Evolutionary conservation across 2,888 invertebrate genomes (phyloP).

Genomic region (Parasteatoda lunata): DNA sequence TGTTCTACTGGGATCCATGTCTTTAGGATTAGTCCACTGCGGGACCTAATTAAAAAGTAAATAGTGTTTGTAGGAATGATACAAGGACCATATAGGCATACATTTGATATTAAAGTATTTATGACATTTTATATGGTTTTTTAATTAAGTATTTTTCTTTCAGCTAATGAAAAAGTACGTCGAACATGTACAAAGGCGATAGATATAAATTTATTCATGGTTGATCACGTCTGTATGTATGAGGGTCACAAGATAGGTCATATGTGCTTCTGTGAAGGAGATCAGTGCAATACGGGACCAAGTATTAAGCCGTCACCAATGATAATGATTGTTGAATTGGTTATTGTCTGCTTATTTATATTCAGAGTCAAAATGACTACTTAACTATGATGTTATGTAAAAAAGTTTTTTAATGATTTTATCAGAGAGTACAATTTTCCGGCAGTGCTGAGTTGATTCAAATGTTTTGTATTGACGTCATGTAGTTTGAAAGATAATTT

Average conservation of each 20-base stretch:
- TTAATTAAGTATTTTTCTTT: conserved; percentile 1
- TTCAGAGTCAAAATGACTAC: neutral
- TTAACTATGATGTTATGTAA: conserved; percentile 24
- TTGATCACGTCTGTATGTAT: conserved; percentile 98
- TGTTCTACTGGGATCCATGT: no score
- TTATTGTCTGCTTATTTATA: neutral
- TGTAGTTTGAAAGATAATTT: no score
- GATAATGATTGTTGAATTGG: conserved; percentile 1
- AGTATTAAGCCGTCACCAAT: conserved; percentile 1
- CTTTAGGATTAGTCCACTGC: neutral
- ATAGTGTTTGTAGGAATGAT: neutral
- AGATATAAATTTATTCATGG: conserved; percentile 96
- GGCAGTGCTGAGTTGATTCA: no score
- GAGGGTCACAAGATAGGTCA: conserved; percentile 98
- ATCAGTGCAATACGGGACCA: conserved; percentile 86
- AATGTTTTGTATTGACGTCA: no score
- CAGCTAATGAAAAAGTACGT: conserved; percentile 82
- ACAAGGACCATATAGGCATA: no score
- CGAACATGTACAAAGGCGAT: conserved; percentile 94
- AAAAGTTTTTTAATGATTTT: no score
- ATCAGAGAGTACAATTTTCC: no score
- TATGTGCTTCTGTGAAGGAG: conserved; percentile 99
- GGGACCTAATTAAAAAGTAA: neutral
- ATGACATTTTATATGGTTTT: no score
- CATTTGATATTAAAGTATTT: neutral